A percentile compares a stretch with the other conserved stretches of the same genome.
Conservation (phyloP, 2,888 invertebrate genomes). For the Callyntrura sp. region DNA sequence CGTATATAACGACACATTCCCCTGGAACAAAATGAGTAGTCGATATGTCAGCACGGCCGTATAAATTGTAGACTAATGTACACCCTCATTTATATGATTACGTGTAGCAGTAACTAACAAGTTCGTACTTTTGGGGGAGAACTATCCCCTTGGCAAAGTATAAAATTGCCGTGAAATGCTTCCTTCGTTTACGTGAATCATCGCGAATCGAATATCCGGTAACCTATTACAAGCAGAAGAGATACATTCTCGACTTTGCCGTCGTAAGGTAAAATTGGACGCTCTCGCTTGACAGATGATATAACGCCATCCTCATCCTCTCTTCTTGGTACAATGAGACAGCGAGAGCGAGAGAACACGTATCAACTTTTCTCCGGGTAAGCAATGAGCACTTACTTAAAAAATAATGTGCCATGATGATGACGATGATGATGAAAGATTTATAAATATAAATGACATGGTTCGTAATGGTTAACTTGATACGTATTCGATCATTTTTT, state of each 20-base stretch:
- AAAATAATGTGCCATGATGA: conserved; percentile 40
- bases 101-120: neutral
- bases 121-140: neutral
- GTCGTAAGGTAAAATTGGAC: conserved; percentile 13
- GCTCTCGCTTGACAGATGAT: conserved; percentile 44
- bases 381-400: conserved; percentile 39
- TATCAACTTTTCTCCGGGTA: too few species aligned
- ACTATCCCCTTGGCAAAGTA: neutral
- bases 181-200: neutral
- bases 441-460: conserved; percentile 40
- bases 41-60: neutral
- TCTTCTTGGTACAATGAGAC: neutral
- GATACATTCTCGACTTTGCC: neutral
- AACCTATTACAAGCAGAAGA: neutral
- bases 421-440: conserved; percentile 25
- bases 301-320: neutral
- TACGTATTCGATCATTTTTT: conserved; percentile 46
- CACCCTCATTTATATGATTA: neutral
- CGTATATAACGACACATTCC: neutral
- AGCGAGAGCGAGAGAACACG: too few species aligned
- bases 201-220: neutral
- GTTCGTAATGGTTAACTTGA: conserved; percentile 42
- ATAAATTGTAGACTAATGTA: neutral
- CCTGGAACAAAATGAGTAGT: neutral
- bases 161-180: neutral